Evolutionary conservation across 2,888 invertebrate species (phyloP).

Genomic region (Clepsis dumicolana): DNA sequence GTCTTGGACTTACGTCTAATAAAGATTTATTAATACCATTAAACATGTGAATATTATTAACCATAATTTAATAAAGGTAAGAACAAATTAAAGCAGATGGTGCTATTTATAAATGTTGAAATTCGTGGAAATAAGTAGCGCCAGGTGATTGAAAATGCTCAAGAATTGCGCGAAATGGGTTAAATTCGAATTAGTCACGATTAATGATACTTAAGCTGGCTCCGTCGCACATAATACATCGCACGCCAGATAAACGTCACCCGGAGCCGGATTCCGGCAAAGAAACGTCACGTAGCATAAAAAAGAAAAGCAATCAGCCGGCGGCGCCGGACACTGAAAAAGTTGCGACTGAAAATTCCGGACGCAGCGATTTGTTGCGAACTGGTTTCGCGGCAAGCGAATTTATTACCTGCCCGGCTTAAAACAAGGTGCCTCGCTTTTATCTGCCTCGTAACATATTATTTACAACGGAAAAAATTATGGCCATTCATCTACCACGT

Average conservation of each 20-base stretch:
- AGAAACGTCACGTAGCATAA: constrained; percentile 23
- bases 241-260: constrained; percentile 4
- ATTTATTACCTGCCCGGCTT: constrained; percentile 45
- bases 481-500: constrained; percentile 38
- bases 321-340: constrained; percentile 64
- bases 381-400: constrained; percentile 41
- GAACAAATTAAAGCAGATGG: too few species aligned
- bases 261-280: constrained; percentile 12
- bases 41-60: too few species aligned
- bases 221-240: neutral
- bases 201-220: neutral
- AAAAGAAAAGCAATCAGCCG: constrained; percentile 39
- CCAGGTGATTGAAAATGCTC: too few species aligned
- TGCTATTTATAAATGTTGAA: too few species aligned
- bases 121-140: too few species aligned
- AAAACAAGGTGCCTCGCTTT: constrained; percentile 38
- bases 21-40: too few species aligned
- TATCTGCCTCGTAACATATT: constrained; percentile 41
- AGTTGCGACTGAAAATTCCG: constrained; percentile 64
- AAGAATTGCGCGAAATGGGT: too few species aligned
- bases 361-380: constrained; percentile 64
- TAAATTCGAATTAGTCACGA: too few species aligned
- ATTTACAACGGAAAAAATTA: constrained; percentile 41
- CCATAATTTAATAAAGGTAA: too few species aligned
- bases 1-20: too few species aligned